These are phyloP conservation scores for Stichodactyla mertensii DNA, from an alignment of 64 coral and sea anemone species.

Conservation along the genomic window DNA sequence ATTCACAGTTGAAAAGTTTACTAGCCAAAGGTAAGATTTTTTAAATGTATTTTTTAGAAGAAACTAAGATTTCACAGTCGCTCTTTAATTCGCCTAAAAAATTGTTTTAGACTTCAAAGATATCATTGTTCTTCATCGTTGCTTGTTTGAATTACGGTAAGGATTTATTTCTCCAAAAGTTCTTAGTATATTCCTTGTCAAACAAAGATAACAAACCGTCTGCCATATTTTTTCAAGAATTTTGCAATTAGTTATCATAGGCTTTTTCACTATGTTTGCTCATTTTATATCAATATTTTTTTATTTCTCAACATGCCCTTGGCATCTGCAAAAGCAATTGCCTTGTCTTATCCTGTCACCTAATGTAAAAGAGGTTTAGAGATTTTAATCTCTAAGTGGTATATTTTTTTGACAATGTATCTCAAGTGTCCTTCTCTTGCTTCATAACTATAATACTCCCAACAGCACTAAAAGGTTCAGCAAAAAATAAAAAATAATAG, in stretches of 20 bases:
- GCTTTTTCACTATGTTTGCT: too few species aligned
- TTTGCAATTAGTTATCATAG: too few species aligned
- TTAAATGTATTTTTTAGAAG: background rate
- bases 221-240: too few species aligned
- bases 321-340: background rate
- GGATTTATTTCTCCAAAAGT: too few species aligned
- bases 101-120: too few species aligned
- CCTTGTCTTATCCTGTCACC: background rate
- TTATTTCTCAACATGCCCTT: too few species aligned
- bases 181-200: too few species aligned
- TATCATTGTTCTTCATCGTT: too few species aligned
- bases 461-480: background rate
- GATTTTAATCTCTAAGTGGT: background rate
- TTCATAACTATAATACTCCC: background rate
- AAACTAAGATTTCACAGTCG: background rate
- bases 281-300: too few species aligned
- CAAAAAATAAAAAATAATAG: background rate
- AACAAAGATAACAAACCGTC: too few species aligned
- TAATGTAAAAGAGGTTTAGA: background rate
- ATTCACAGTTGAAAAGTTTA: slow-evolving; percentile 93
- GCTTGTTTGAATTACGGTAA: too few species aligned
- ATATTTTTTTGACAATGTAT: background rate
- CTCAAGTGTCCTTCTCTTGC: background rate
- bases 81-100: background rate
- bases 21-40: slow-evolving; percentile 53